A percentile compares a stretch with the other conserved stretches of the same genome.
These are phyloP conservation scores for Decapterus maruadsi DNA, from an alignment of 2,797 vertebrate species.

Conservation along the genomic window DNA sequence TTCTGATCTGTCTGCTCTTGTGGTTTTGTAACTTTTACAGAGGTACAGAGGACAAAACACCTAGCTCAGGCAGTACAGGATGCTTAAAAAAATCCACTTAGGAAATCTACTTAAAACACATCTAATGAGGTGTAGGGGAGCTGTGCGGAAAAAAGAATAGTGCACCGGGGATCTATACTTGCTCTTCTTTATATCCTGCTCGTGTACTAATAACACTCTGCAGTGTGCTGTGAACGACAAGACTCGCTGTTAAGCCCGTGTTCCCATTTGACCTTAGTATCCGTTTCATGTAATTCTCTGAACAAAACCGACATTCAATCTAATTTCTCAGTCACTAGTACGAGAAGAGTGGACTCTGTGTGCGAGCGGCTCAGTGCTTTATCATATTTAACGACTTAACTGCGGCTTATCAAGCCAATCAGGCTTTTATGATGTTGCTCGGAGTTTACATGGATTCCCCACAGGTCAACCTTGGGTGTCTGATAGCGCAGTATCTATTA, in stretches of 20 bases:
- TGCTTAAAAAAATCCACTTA: slow-evolving; percentile 29
- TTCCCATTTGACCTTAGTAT: slow-evolving; percentile 44
- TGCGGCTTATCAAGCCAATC: slow-evolving; percentile 46
- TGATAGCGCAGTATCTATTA: slow-evolving; percentile 29
- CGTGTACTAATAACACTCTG: slow-evolving; percentile 45
- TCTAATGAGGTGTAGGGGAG: slow-evolving; percentile 70
- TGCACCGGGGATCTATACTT: slow-evolving; percentile 34
- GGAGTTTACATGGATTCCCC: slow-evolving; percentile 43
- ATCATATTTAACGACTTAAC: slow-evolving; percentile 29
- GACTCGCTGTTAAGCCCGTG: slow-evolving; percentile 21
- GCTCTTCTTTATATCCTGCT: slow-evolving; percentile 54
- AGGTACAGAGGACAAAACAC: slow-evolving; percentile 27
- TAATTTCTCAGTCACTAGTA: slow-evolving; percentile 7
- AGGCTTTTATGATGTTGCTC: slow-evolving; percentile 44
- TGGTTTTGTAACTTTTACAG: slow-evolving; percentile 39
- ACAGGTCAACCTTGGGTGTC: slow-evolving; percentile 48
- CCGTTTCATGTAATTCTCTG: slow-evolving; percentile 28
- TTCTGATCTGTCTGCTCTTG: slow-evolving; percentile 38
- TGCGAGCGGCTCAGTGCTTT: slow-evolving; percentile 9
- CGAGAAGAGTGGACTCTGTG: not conserved
- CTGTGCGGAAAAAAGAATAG: slow-evolving; percentile 41
- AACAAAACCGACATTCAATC: slow-evolving; percentile 1
- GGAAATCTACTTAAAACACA: slow-evolving; percentile 65
- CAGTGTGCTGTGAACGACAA: slow-evolving; percentile 31
- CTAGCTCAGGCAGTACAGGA: slow-evolving; percentile 41